Evolutionary conservation across 2,113 vertebrate genomes (phyloP), one percentile per base, ranked within the genome.

Genomic region (Ptyas mucosa): DNA sequence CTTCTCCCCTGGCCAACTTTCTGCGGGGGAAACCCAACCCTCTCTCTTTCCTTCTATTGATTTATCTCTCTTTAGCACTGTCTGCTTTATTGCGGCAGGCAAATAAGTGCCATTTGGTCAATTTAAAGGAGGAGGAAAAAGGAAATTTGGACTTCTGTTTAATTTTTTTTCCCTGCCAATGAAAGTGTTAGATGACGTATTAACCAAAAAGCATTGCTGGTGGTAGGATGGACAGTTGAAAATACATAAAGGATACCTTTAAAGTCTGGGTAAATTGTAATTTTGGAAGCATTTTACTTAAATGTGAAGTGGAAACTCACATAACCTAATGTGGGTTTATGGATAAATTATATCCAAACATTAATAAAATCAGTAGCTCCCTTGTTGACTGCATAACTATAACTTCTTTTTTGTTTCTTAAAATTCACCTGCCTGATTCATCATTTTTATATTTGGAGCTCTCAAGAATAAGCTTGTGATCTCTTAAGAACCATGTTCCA

Each of bases 31-130:
- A 96, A 95, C 97, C 95, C 97, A 95, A 96, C 98, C 98, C 98
- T 98, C 98, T 97, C 98, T 96, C 97, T 98, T 98, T 98, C 98
- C 98, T 98, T 55, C 97, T 96, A 98, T 99, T 97, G 98, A 99
- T 99, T 97, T 97, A 94, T 24, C 57, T 98, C 97, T 96, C 98
- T 97, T 98, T 97, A 97, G 94, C 97, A 97, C 64, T 88, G 96
- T 96, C 97, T 97, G 96, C 97, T 97, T 98, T 97, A 97, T 97
- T 97, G 97, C 98, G 97, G 95, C 97, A 97, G 98, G 98, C 98
- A 98, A 97, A 97, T 97, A 97, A 98, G 96, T 98, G 98, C 98
- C 97, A 96, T 97, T 98, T 97, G 98, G 98, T 97, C 98, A 96
- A 97, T 98, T 98, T 97, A 96, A 98, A 97, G 97, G 8, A 52